Conservation (phyloP, 1,140 invertebrate species). For the Macrocentrus cingulum region DNA sequence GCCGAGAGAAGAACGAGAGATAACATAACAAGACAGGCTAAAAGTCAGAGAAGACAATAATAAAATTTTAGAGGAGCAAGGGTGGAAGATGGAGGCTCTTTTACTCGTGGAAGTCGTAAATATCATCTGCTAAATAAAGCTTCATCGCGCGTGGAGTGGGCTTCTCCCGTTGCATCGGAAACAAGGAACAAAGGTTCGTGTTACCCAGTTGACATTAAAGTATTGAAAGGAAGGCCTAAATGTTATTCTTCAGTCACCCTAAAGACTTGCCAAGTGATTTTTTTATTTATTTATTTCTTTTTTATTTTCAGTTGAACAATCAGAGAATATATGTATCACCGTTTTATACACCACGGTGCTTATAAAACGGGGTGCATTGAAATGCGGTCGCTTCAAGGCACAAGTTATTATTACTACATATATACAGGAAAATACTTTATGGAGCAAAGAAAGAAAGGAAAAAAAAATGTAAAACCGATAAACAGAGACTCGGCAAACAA, state of each 20-base stretch:
- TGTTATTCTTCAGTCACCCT: background rate
- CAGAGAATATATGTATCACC: constrained; percentile 1
- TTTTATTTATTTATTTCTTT: background rate
- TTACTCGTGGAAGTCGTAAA: constrained; percentile 50
- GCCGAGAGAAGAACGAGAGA: too few species aligned
- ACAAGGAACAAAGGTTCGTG: constrained; percentile 47
- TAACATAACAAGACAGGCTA: too few species aligned
- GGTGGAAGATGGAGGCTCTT: background rate
- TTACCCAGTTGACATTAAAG: constrained; percentile 47
- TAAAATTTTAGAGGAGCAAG: background rate
- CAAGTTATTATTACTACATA: too few species aligned
- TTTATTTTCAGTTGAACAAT: background rate
- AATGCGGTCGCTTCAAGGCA: too few species aligned
- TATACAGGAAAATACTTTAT: too few species aligned
- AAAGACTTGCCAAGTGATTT: background rate
- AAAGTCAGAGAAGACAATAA: background rate
- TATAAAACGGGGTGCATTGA: too few species aligned
- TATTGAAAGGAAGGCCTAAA: constrained; percentile 37
- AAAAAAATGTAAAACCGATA: background rate
- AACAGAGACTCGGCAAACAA: constrained; percentile 45
- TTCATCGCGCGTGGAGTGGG: constrained; percentile 37
- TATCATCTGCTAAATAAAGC: constrained; percentile 58
- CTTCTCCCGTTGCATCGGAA: background rate
- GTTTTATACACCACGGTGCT: too few species aligned
- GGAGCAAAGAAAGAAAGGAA: too few species aligned